These are phyloP conservation scores for Propithecus deckenii DNA, from an alignment of 2,797 vertebrate species.

Conservation along the genomic window DNA sequence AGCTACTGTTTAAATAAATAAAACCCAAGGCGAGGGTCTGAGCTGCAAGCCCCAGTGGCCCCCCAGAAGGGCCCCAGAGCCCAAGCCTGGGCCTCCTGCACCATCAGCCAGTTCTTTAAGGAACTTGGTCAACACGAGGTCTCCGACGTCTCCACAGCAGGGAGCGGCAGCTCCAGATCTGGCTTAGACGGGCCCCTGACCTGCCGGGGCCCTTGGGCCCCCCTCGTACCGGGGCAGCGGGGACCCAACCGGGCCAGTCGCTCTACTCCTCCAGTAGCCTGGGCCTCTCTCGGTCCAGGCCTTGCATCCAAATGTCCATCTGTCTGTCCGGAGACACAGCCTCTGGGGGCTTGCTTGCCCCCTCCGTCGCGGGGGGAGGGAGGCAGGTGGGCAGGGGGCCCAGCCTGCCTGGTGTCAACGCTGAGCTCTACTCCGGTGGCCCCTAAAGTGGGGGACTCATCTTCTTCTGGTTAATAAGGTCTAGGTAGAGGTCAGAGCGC, in stretches of 20 bases:
- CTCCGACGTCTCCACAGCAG: slow-evolving; percentile 14
- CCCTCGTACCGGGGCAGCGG: slow-evolving; percentile 72
- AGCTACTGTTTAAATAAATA: slow-evolving; percentile 95
- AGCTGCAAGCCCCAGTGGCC: background rate
- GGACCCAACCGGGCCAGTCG: slow-evolving; percentile 69
- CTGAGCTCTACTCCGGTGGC: slow-evolving; percentile 61
- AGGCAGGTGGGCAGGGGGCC: slow-evolving; percentile 56
- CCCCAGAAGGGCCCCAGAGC: background rate
- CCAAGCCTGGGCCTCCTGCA: background rate
- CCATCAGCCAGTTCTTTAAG: slow-evolving; percentile 68
- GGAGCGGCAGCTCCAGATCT: background rate
- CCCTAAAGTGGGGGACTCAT: slow-evolving; percentile 89
- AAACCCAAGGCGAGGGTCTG: slow-evolving; percentile 66
- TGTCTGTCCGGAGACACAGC: slow-evolving; percentile 68
- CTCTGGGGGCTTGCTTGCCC: slow-evolving; percentile 57
- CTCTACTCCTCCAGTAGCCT: slow-evolving; percentile 65
- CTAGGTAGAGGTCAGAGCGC: slow-evolving; percentile 97
- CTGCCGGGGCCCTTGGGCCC: slow-evolving; percentile 56
- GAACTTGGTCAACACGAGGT: slow-evolving; percentile 65
- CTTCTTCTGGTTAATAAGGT: slow-evolving; percentile 97
- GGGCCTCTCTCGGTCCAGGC: slow-evolving; percentile 46
- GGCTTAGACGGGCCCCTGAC: slow-evolving; percentile 35
- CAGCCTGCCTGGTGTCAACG: slow-evolving; percentile 74
- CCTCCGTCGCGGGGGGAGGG: slow-evolving; percentile 54
- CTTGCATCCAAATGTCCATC: slow-evolving; percentile 68